Evolutionary conservation across 2,797 vertebrate species (phyloP), one percentile per base, ranked within the genome.

Genomic region (Bovichtus diacanthus): DNA sequence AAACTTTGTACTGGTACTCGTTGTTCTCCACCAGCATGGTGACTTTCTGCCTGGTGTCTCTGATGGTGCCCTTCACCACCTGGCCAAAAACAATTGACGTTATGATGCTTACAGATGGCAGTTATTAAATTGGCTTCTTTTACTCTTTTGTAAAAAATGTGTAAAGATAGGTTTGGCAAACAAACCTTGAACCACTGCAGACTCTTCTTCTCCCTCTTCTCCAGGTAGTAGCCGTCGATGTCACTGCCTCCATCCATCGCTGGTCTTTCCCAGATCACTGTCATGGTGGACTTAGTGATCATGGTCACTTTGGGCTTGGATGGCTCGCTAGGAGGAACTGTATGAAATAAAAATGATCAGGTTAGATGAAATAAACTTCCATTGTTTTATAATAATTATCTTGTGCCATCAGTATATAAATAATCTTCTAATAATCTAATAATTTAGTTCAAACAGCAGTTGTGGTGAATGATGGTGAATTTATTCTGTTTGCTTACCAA

Each of bases 131-230:
- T 38, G 4, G 3, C 4, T 65, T 47, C 0, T n/a, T 67, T 21
- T 3, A 58, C 5, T 7, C 3, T 18, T 36, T 4, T 38, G 55
- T 21, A 9, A 8, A 39, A 36, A 16, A 43, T 16, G 41, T 69
- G 3, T 23, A 13, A 63, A 54, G 9, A 59, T 8, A 23, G 27
- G 2, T 49, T n/a, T 6, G 51, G 34, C 16, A 36, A 70, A 84
- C 88, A 71, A 49, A 94, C 93, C 92, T 99, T 99, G 88, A 99
- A 97, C 98, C 98, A 99, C 68, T 96, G 96, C 55, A 99, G 94
- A 91, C 98, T 99, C 91, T 97, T 99, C 93, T 97, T 99, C 84
- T 99, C 98, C 74, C 97, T 95, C 85, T 97, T 99, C 85, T 99
- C 98, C 66, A 99, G 95, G 86, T 96, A 97, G 93, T 99, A 99